Percentiles rank a stretch among this genome's conserved stretches.
Evolutionary conservation across 2,113 vertebrate species (phyloP).

Genomic region (Mus spicilegus): DNA sequence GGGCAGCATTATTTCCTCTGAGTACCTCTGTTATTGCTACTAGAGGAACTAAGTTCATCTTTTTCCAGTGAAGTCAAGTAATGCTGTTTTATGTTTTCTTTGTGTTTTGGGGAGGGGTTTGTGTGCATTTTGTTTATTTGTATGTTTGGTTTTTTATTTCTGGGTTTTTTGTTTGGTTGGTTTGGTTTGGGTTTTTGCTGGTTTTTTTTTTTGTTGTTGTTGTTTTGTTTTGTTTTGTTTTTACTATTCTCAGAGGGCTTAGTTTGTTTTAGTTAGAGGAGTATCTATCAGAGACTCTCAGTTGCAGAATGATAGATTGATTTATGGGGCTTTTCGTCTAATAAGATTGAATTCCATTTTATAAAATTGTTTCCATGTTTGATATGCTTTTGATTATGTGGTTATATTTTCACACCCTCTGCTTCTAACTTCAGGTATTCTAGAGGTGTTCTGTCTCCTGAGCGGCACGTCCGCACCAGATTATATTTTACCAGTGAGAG

Average conservation of each 20-base stretch:
- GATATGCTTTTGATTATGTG: background rate
- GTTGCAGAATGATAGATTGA: constrained; percentile 2
- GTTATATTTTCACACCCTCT: constrained; percentile 28
- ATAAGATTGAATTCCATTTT: constrained; percentile 47
- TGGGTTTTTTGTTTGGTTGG: background rate
- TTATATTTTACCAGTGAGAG: constrained; percentile 95
- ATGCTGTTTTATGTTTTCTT: background rate
- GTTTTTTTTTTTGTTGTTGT: background rate
- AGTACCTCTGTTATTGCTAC: background rate
- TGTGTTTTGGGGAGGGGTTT: no score
- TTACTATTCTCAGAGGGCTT: background rate
- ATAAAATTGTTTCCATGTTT: constrained; percentile 22
- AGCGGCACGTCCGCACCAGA: constrained; percentile 93
- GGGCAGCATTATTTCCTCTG: background rate
- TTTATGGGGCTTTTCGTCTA: constrained; percentile 35
- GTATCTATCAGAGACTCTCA: background rate
- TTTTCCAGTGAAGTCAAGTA: constrained; percentile 29
- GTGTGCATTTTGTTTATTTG: background rate
- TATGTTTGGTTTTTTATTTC: background rate
- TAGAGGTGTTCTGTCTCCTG: constrained; percentile 94
- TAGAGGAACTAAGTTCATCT: constrained; percentile 21
- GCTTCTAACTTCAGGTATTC: constrained; percentile 89
- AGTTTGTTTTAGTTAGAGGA: background rate
- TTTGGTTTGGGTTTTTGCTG: background rate
- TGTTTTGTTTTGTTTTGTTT: no score